Base-by-base conservation (phyloP, 2,113 vertebrate genomes). In the Asarcornis scutulata region DNA sequence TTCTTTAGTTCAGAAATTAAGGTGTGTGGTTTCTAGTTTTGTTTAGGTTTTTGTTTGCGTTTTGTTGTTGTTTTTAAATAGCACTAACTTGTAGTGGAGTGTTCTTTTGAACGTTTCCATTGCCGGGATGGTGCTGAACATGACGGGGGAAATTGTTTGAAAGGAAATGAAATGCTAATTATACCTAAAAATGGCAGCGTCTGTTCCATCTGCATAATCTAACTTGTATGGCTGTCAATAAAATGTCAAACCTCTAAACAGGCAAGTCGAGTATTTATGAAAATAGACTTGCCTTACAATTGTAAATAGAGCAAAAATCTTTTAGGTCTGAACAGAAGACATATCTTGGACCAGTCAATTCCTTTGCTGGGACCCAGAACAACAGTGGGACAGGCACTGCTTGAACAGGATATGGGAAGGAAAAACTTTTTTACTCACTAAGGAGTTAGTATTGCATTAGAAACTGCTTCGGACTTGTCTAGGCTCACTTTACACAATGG, bases 141-240 rank as follows among this genome's bases (percentile, higher is more conserved):
- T 73, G 77, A 87, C 52, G 74, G 83, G 58, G 58, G 71, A 96
- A 95, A 94, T 75, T 60, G 56, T 91, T 8, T 69, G 86, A 91
- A 94, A 88, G 90, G 91, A 96, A 95, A 95, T 94, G 58, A 95
- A 96, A 94, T 96, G 88, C 13, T 93, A 92, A 95, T 96, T 93
- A 53, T 34, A 59, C 91, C 83, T 96, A 94, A 96, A 96, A 95
- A 85, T 66, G 84, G 74, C 88, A 91, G 46, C 1, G 1, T 74
- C 83, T 80, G 31, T 85, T 94, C 81, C 58, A 79, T 84, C 69
- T 89, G 73, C 83, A 92, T 73, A 96, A 93, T 77, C 83, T 79
- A 40, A 29, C 83, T 64, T 62, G 48, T 67, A 62, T 52, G 74
- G 59, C 83, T 96, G 92, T 97, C 86, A 89, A 58, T 93, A 89